Evolutionary conservation across 1,140 invertebrate species (phyloP), one percentile per base, ranked within the genome.

Genomic region (Matsumurasca onukii): DNA sequence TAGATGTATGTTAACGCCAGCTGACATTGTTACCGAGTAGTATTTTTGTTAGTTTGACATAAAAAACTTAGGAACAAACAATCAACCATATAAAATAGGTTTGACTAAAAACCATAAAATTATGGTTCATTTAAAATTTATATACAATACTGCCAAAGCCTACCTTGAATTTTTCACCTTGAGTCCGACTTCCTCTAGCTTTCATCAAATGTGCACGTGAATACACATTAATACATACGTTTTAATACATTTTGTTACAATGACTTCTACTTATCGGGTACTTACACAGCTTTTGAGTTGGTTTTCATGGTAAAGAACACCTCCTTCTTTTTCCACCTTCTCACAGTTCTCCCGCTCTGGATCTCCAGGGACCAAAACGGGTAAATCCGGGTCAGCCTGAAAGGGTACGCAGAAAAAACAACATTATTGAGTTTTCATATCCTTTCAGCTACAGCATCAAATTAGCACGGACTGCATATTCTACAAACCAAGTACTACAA

Each of bases 351-450:
- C 75, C 66, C 82, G 83, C 77, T 97, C 95, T 27, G 91, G 91
- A 80, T 98, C 95, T 0, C 95, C 95, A 66, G 93, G 84, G 1
- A 95, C 85, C 51, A 95, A 70, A 0, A 98, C 91, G 17, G 86
- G 83, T 49, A 87, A 82, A 0, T 73, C 73, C 3, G 83, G 80
- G 77, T 92, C 84, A 52, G 82, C 80, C 89, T 91, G 77, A 82
- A 66, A 87, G 67, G 63, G n/a, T n/a, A n/a, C n/a, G n/a, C n/a
- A n/a, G n/a, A n/a, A n/a, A n/a, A n/a, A n/a, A n/a, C n/a, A n/a
- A n/a, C n/a, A n/a, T n/a, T n/a, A n/a, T n/a, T n/a, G n/a, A n/a
- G n/a, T n/a, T n/a, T n/a, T n/a, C n/a, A n/a, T n/a, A n/a, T n/a
- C n/a, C n/a, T n/a, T n/a, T n/a, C n/a, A n/a, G n/a, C n/a, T n/a